phyloP scores from a whole-genome alignment of 2,888 invertebrate species.

The Holacanthella duospinosa region DNA sequence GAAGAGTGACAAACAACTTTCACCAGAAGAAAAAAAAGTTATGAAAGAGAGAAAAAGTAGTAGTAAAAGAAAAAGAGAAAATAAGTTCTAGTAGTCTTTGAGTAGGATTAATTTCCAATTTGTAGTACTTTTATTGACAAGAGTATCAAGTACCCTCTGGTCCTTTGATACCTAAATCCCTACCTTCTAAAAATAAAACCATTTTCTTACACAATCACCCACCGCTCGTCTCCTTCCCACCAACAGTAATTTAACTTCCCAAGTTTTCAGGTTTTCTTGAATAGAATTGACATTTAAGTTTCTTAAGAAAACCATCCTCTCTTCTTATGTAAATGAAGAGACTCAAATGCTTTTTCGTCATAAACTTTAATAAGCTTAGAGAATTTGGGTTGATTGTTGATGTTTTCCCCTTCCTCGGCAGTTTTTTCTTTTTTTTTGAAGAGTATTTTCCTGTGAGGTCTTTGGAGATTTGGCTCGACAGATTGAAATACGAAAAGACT shows the following conservation, averaged over 20 bases:
- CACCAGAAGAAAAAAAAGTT: too few relatives aligned
- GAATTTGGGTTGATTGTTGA: constrained; percentile 13
- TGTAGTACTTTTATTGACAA: too few relatives aligned
- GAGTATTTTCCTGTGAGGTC: background rate
- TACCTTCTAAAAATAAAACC: too few relatives aligned
- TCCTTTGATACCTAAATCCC: too few relatives aligned
- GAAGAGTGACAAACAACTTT: too few relatives aligned
- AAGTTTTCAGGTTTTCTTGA: background rate
- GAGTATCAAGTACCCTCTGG: too few relatives aligned
- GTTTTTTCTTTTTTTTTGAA: background rate
- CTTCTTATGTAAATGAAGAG: constrained; percentile 26
- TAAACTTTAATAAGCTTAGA: constrained; percentile 29
- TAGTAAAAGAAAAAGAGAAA: too few relatives aligned
- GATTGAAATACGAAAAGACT: background rate
- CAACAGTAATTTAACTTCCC: background rate
- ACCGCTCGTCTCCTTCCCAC: too few relatives aligned
- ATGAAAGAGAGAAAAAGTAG: too few relatives aligned
- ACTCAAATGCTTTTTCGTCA: constrained; percentile 18
- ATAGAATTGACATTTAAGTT: background rate
- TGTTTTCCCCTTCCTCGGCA: constrained; percentile 11
- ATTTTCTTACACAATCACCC: too few relatives aligned
- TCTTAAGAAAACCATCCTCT: background rate
- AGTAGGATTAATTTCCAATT: too few relatives aligned
- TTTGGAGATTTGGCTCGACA: background rate
- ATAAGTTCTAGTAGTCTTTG: too few relatives aligned